phyloP scores from a whole-genome alignment of 2,113 vertebrate genomes.

The Macquaria australasica region DNA sequence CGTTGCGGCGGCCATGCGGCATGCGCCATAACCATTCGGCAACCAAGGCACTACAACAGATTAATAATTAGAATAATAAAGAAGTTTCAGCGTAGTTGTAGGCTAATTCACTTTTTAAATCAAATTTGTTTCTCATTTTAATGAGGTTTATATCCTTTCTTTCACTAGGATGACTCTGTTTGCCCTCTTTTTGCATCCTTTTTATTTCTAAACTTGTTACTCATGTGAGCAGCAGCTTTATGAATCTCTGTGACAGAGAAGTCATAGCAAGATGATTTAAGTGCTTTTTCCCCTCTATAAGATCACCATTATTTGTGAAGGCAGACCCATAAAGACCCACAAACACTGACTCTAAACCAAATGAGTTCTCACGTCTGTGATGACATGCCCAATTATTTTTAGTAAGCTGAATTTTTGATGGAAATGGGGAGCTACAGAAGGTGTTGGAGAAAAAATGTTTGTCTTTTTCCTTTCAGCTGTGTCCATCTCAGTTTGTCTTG shows the following conservation, averaged over 20 bases:
- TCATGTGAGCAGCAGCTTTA: constrained; percentile 6
- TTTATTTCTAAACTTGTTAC: constrained; percentile 27
- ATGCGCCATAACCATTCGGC: too few species aligned
- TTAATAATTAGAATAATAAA: background rate
- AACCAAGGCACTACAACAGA: too few species aligned
- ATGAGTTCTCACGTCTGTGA: constrained; percentile 56
- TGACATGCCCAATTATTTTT: constrained; percentile 69
- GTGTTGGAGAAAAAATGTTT: constrained; percentile 11
- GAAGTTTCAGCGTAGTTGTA: background rate
- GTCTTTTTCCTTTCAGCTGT: constrained; percentile 37
- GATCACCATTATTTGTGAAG: constrained; percentile 1
- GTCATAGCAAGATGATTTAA: constrained; percentile 4
- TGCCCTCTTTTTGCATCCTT: constrained; percentile 11
- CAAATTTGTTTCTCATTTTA: background rate
- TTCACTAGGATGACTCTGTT: background rate
- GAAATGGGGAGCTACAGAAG: constrained; percentile 21
- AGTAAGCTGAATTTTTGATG: constrained; percentile 74
- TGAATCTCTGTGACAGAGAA: constrained; percentile 27
- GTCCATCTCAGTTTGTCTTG: constrained; percentile 38
- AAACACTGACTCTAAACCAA: constrained; percentile 55
- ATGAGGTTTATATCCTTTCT: background rate
- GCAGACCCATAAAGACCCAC: constrained; percentile 25
- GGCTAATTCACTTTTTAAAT: background rate
- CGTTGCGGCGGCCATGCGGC: too few species aligned
- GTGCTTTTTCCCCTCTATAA: constrained; percentile 9